phyloP scores from a whole-genome alignment of 2,888 invertebrate species.

The Ariolimax columbianus region DNA sequence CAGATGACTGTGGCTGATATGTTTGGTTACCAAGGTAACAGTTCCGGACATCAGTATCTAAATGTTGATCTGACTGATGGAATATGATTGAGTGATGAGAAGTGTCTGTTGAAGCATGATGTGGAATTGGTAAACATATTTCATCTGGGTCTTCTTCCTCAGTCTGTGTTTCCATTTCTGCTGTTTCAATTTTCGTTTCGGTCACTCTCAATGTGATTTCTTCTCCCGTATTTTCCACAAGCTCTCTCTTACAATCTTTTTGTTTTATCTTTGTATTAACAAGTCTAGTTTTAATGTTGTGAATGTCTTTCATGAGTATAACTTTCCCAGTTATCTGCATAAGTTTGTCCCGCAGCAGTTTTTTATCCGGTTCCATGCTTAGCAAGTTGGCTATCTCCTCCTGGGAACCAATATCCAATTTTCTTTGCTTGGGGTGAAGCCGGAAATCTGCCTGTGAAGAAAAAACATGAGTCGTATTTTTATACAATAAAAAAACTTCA shows the following conservation, averaged over 20 bases:
- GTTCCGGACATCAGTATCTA: background rate
- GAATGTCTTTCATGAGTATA: conserved; percentile 52
- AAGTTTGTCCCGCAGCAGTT: conserved; percentile 41
- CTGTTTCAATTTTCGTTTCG: background rate
- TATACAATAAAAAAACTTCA: too few species aligned
- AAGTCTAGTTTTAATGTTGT: conserved; percentile 51
- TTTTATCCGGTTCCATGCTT: conserved; percentile 43
- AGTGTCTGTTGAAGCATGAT: background rate
- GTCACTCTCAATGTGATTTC: background rate
- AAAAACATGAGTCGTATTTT: too few species aligned
- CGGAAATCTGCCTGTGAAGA: conserved; percentile 46
- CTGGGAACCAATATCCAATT: conserved; percentile 41
- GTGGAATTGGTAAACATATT: conserved; percentile 25
- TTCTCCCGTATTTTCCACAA: background rate
- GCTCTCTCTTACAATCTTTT: background rate
- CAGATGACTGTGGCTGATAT: conserved; percentile 17
- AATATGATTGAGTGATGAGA: background rate
- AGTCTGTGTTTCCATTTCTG: conserved; percentile 33
- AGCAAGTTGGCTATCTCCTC: conserved; percentile 49
- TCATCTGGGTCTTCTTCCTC: conserved; percentile 5
- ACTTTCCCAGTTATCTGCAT: conserved; percentile 52
- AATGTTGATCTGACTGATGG: conserved; percentile 9
- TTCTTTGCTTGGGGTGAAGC: conserved; percentile 50
- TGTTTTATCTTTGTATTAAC: conserved; percentile 23
- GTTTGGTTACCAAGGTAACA: conserved; percentile 26